Conservation (phyloP, 2,888 invertebrate species). For the Hemistola chrysoprasaria region DNA sequence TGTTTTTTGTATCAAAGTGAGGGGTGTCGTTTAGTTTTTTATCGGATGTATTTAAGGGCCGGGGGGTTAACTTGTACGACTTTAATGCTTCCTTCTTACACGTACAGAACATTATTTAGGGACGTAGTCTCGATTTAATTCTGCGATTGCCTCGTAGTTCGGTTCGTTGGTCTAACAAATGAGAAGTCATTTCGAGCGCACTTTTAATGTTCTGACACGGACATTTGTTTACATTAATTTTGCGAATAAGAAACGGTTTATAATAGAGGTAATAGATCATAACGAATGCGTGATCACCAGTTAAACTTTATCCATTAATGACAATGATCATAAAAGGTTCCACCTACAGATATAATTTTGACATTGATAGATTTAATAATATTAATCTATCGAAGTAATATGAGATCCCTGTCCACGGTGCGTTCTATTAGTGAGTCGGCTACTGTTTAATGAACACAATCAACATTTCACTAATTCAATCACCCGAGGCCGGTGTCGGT, state of each 20-base stretch:
- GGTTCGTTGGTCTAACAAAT: slow-evolving; percentile 29
- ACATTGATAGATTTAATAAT: no score
- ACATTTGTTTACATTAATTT: no score
- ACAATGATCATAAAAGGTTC: no score
- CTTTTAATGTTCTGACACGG: no score
- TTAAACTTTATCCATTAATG: no score
- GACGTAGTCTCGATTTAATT: slow-evolving; percentile 30
- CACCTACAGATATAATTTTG: slow-evolving; percentile 2
- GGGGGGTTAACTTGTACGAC: slow-evolving; percentile 72
- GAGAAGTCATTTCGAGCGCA: no score
- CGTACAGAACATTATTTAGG: slow-evolving; percentile 48
- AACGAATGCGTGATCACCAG: no score
- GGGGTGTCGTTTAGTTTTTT: slow-evolving; percentile 76
- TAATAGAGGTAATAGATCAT: no score
- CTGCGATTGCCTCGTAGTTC: slow-evolving; percentile 16
- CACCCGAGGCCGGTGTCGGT: slow-evolving; percentile 3
- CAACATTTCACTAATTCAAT: slow-evolving; percentile 28
- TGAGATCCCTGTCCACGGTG: no score
- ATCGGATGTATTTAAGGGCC: slow-evolving; percentile 77
- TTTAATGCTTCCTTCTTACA: slow-evolving; percentile 75
- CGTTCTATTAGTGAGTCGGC: slow-evolving; percentile 9
- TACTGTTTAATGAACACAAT: slow-evolving; percentile 25
- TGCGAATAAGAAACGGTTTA: no score
- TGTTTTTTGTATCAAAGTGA: slow-evolving; percentile 47
- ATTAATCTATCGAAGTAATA: no score